Evolutionary conservation across 2,113 vertebrate species (phyloP), one percentile per base, ranked within the genome.

Genomic region (Natator depressus): DNA sequence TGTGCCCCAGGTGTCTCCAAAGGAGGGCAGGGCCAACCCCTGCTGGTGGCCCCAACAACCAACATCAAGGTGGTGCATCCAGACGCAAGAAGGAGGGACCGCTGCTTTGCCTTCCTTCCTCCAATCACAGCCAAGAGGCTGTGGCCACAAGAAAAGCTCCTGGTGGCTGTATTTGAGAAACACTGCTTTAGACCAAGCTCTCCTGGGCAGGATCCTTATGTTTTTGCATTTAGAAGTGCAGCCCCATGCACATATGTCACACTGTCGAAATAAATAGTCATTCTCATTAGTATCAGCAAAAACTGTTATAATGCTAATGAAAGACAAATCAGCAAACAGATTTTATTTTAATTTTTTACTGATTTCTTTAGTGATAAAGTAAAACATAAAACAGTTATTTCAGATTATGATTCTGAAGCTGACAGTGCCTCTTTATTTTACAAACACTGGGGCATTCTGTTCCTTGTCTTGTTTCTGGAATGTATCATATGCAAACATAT

Each of bases 391-490:
- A 69, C 14, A 69, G 16, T 35, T 69, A 69, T 69, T 69, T 69
- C 29, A n/a, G 19, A 69, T 17, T 69, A n/a, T 31, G 62, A n/a
- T n/a, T 69, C 62, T 42, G 78, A 82, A 89, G 38, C 53, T 2
- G 19, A 2, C 0, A 59, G 59, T 17, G 54, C 81, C 69, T 51
- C 90, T 85, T 29, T 31, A 4, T 42, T 42, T 84, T 62, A 42
- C 0, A 69, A 19, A 69, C 35, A n/a, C 2, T 69, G 84, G 27
- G 24, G 50, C n/a, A 9, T 17, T 82, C 51, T 91, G 42, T 62
- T 87, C 87, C 91, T 3, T 87, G 80, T 35, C 69, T 90, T 94
- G n/a, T 49, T 94, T 84, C 69, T 20, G 22, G 83, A 86, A 86
- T 47, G 35, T 9, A 78, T 72, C 16, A 20, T 69, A 8, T 55